phyloP scores from a whole-genome alignment of 2,113 vertebrate species.

The Verasper variegatus region DNA sequence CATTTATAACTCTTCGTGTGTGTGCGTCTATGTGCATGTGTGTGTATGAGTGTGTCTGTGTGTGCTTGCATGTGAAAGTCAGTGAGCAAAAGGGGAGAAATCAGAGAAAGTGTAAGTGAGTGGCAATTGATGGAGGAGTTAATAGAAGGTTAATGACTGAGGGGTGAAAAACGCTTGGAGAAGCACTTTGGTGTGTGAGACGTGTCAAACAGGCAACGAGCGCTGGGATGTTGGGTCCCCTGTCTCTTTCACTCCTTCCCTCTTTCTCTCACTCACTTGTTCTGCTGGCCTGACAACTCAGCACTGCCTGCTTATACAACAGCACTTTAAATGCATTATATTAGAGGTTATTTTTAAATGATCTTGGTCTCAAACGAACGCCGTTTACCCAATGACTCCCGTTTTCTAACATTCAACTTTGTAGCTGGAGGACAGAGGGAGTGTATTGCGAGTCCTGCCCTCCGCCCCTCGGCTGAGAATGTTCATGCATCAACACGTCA shows the following conservation, averaged over 20 bases:
- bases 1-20: slow-evolving; percentile 36
- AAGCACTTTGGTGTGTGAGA: slow-evolving; percentile 80
- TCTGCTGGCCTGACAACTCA: slow-evolving; percentile 44
- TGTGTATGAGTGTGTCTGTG: slow-evolving; percentile 27
- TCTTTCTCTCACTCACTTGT: slow-evolving; percentile 13
- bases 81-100: slow-evolving; percentile 45
- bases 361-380: not conserved
- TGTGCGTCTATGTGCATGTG: slow-evolving; percentile 25
- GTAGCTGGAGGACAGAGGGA: slow-evolving; percentile 1
- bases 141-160: slow-evolving; percentile 84
- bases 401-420: not conserved
- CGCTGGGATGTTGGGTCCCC: slow-evolving; percentile 65
- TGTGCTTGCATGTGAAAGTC: slow-evolving; percentile 21
- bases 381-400: not conserved
- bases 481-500: slow-evolving; percentile 48
- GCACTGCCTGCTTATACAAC: not conserved
- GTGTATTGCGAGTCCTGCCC: not conserved
- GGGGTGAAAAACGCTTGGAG: slow-evolving; percentile 78
- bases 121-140: slow-evolving; percentile 82
- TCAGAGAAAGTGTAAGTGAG: slow-evolving; percentile 64
- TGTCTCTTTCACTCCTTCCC: slow-evolving; percentile 28
- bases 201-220: slow-evolving; percentile 78
- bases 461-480: slow-evolving; percentile 7
- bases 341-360: not conserved
- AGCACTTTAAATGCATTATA: not conserved